Conservation (phyloP, 1,140 invertebrate species). For the Leguminivora glycinivorella region DNA sequence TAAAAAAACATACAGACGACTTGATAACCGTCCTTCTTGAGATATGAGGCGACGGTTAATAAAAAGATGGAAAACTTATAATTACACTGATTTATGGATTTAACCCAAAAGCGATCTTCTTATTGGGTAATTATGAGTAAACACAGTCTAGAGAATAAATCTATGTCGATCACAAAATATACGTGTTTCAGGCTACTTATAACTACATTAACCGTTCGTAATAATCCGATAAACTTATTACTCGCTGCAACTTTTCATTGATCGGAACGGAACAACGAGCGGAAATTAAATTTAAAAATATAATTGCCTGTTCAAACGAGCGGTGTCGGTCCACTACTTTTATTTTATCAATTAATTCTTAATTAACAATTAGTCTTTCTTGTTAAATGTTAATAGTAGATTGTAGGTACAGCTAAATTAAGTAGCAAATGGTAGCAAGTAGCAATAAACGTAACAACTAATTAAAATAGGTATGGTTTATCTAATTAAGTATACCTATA, state of each 20-base stretch:
- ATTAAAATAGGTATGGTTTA: too few relatives aligned
- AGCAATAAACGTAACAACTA: too few relatives aligned
- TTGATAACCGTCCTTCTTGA: too few relatives aligned
- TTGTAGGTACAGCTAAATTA: too few relatives aligned
- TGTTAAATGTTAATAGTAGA: background rate
- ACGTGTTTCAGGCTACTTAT: background rate
- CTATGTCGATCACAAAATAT: background rate
- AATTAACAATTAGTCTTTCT: background rate
- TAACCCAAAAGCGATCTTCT: too few relatives aligned
- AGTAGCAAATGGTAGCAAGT: too few relatives aligned
- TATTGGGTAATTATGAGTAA: background rate
- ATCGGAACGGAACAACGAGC: background rate
- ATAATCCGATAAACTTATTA: background rate
- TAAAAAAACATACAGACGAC: too few relatives aligned
- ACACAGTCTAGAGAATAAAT: background rate
- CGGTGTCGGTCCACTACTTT: background rate
- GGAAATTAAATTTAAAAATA: constrained; percentile 2
- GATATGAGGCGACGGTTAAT: too few relatives aligned
- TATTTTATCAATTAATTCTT: background rate
- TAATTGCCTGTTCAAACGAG: constrained; percentile 2
- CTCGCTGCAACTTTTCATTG: background rate
- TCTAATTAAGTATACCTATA: too few relatives aligned
- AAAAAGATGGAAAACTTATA: too few relatives aligned
- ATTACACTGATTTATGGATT: too few relatives aligned
- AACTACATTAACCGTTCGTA: background rate